Base-by-base conservation (phyloP, 2,113 vertebrate genomes). In the Egretta garzetta region DNA sequence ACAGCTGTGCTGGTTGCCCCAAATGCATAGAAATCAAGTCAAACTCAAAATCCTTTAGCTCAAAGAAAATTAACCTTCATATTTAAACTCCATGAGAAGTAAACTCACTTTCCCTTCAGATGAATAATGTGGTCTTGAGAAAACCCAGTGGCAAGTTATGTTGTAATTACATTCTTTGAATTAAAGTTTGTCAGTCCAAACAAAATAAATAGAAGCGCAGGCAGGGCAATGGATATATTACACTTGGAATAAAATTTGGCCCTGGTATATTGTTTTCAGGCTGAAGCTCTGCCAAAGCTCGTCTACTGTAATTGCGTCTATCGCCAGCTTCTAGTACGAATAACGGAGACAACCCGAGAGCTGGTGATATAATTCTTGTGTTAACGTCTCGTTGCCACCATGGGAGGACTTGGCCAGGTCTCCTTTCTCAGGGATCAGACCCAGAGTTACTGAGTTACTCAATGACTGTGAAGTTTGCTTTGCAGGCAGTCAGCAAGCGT, bases 1-100 rank as follows among this genome's bases (percentile, higher is more conserved):
- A 92, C 91, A 95, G 96, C 90, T 95, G 89, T 60, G 87, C 92
- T 92, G 55, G 62, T 93, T 97, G 94, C 87, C 96, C 83, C 94
- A 92, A 70, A 97, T 93, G 62, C 89, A 96, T 93, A 81, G 90
- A 93, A 97, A 95, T 95, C 80, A 80, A 88, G 90, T 80, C 27
- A 83, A 92, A 93, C 7, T 41, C 47, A 17, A 94, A 18, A 59
- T 82, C 56, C 32, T 74, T 71, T 62, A 64, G 83, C 76, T 90
- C 80, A 49, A 80, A 73, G 93, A 87, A 83, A 94, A 95, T 94
- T 85, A 95, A 93, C 95, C 84, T 96, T 94, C 71, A 2, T 63
- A 70, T 45, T 76, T 80, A 74, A 87, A 76, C 30, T 80, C 60
- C 41, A 39, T 37, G 81, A 93, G 92, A 86, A 94, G 62, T 32